Base-by-base conservation (phyloP, 2,113 vertebrate species). In the Barnardius zonarius region DNA sequence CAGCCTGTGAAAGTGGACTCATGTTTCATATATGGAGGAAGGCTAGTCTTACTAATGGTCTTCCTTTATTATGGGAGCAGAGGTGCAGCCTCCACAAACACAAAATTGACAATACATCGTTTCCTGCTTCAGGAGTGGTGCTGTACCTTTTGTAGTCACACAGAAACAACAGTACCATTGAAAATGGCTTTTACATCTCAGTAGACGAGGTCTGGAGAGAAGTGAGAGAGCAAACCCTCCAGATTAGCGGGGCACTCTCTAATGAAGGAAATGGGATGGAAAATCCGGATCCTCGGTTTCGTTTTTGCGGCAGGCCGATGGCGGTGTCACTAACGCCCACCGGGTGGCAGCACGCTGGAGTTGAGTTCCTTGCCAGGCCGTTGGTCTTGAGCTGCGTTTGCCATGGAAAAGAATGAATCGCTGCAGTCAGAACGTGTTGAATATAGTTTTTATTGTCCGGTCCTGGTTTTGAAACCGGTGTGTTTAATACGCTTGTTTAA, bases 261-360 rank as follows among this genome's bases (percentile, higher is more conserved):
- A 9, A 6, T 5, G 37, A 20, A 30, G 66, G 63, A 85, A 86
- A 89, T 73, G 76, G 75, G 80, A 69, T 82, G 94, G 88, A 83
- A 96, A 96, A 91, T 80, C 54, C 52, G 6, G 35, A 95, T 88
- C 70, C 55, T 74, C 14, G 51, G 69, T 77, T 93, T 54, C 41
- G 3, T 27, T 68, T 35, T 57, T 30, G 54, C 37, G 73, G 7
- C 33, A 1, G 3, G 1, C 25, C 17, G 54, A 7, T 85, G 68
- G 66, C 91, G 59, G 20, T 92, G 84, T 49, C 74, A 6, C 28
- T 57, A 19, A 63, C 13, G 16, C 85, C 97, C 97, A 96, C 96
- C 91, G 97, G 98, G 94, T 96, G 97, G 98, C 98, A 97, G 97
- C 92, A 48, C 67, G 70, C 63, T 48, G 93, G 75, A 93, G 81